Evolutionary conservation across 2,113 vertebrate species (phyloP).

Genomic region (Chauna torquata): DNA sequence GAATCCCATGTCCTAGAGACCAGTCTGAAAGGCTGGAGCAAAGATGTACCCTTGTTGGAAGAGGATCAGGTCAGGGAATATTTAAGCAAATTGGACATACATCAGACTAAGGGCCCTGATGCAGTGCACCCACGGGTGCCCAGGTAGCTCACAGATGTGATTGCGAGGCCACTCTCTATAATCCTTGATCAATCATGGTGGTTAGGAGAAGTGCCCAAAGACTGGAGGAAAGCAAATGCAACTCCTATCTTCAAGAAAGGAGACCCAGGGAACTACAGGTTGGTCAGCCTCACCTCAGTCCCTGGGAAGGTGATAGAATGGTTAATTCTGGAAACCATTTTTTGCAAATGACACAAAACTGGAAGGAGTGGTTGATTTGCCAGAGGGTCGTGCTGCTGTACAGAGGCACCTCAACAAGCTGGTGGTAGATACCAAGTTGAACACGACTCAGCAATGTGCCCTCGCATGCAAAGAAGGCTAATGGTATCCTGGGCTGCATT

Average conservation of each 20-base stretch:
- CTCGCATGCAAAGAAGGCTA: background rate
- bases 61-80: background rate
- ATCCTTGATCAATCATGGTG: background rate
- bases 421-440: background rate
- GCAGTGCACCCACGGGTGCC: background rate
- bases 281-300: background rate
- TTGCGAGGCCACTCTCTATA: background rate
- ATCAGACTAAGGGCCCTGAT: rapidly evolving
- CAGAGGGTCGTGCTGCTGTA: rapidly evolving
- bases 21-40: background rate
- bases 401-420: background rate
- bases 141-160: background rate
- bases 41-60: background rate
- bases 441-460: background rate
- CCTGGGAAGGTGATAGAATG: background rate
- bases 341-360: background rate
- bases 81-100: background rate
- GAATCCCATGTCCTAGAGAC: background rate
- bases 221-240: background rate
- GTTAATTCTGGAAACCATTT: background rate
- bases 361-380: background rate
- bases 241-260: background rate
- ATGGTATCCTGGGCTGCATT: background rate
- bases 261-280: background rate
- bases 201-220: background rate